phyloP scores from a whole-genome alignment of 2,113 vertebrate species.

The Myrmophylax atrothorax region DNA sequence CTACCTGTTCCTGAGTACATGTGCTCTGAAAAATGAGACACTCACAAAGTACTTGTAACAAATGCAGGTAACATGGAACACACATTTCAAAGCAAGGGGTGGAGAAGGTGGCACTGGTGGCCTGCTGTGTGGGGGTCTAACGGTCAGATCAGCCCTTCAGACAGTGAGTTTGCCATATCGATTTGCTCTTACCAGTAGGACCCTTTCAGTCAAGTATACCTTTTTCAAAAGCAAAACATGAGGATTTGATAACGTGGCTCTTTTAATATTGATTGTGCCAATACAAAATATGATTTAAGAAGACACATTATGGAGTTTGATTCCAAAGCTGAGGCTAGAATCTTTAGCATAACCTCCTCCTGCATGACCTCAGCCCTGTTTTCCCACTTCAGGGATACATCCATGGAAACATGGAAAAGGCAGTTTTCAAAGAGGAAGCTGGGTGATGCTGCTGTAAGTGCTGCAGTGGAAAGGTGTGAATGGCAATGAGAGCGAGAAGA shows the following conservation, averaged over 20 bases:
- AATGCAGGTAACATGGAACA: background rate
- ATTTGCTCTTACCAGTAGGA: background rate
- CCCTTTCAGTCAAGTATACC: background rate
- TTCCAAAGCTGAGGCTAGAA: background rate
- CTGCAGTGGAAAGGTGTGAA: background rate
- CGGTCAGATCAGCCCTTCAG: background rate
- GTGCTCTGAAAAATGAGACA: background rate
- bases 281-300: background rate
- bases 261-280: background rate
- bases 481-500: background rate
- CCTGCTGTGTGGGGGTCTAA: background rate
- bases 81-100: background rate
- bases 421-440: background rate
- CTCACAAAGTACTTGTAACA: background rate
- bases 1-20: background rate
- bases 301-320: background rate
- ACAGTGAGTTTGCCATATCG: background rate
- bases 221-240: background rate
- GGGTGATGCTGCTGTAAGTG: background rate
- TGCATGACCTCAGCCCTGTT: background rate
- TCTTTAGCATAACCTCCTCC: background rate
- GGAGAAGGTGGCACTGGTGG: background rate
- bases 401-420: background rate
- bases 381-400: background rate
- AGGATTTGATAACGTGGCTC: fast-evolving